Evolutionary conservation across 2,888 invertebrate species (phyloP), one percentile per base, ranked within the genome.

Genomic region (Lordiphosa andalusiaca): DNA sequence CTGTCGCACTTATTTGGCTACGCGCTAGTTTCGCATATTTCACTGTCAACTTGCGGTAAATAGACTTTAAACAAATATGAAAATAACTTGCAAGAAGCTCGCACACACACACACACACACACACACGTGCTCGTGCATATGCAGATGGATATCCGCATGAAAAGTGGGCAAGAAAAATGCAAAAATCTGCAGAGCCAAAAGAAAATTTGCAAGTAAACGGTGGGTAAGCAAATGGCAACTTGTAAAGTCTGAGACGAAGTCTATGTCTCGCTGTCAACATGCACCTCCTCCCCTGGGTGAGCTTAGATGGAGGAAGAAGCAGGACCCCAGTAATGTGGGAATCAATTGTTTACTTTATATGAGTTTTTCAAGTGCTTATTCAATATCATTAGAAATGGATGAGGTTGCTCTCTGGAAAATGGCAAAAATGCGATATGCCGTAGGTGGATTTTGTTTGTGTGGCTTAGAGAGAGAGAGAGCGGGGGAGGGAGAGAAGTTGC

Each of bases 11-110:
- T 80, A 80, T 80, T 80, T 80, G 78, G 78, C 80, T 80, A 80
- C 80, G 81, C 80, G 80, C 80, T 80, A 78, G 78, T 80, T 78
- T 81, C 80, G 81, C 80, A 80, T 80, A 80, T 80, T 80, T 80
- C 80, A 80, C 80, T 80, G 80, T 80, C 80, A 80, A 81, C 80
- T 80, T 80, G 80, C 80, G 80, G 80, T 80, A 80, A 80, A 80
- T 80, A 80, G 81, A 81, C 80, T 80, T 80, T 80, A 80, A 81
- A 80, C 81, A 80, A 80, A 80, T 80, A 80, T 80, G 78, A 77
- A 80, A 77, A 77, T 80, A 78, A 73, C 81, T 78, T 63, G 77
- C 61, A 76, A 75, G 73, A 60, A 73, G 67, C 61, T 60, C 59
- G 63, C 54, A 60, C 44, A 40, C 33, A 25, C 47, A 51, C 48